These are phyloP conservation scores for Sebastes ruberrimus DNA, from an alignment of 2,797 vertebrate genomes.

Conservation along the genomic window DNA sequence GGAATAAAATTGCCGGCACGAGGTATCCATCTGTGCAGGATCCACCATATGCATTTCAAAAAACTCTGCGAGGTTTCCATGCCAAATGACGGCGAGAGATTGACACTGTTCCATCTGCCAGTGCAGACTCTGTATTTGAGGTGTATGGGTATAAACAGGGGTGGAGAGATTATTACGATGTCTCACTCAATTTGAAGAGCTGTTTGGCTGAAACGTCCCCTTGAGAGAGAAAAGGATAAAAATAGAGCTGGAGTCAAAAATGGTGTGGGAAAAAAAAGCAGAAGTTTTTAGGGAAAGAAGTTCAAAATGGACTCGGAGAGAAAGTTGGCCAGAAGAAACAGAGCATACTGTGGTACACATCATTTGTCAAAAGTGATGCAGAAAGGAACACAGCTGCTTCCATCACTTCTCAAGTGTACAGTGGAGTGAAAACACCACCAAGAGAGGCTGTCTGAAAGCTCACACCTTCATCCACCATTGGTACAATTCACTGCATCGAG, in stretches of 20 bases:
- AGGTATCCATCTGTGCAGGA: constrained; percentile 65
- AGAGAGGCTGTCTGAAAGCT: not conserved
- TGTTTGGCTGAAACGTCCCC: constrained; percentile 10
- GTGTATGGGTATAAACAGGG: constrained; percentile 8
- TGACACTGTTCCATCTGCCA: constrained; percentile 62
- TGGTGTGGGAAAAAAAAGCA: not conserved
- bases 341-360: not conserved
- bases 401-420: not conserved
- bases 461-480: not conserved
- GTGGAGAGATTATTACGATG: constrained; percentile 23
- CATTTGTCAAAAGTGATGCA: not conserved
- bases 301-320: not conserved
- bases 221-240: constrained; percentile 13
- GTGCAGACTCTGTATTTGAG: not conserved
- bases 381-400: not conserved
- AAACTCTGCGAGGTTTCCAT: constrained; percentile 31
- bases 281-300: not conserved
- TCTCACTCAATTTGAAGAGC: constrained; percentile 23
- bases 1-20: constrained; percentile 49
- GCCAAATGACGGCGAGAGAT: constrained; percentile 42
- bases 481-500: not conserved
- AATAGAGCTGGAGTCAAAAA: not conserved
- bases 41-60: constrained; percentile 63
- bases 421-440: not conserved
- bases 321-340: not conserved